phyloP scores from a whole-genome alignment of 2,113 vertebrate species.

The Miniopterus natalensis region DNA sequence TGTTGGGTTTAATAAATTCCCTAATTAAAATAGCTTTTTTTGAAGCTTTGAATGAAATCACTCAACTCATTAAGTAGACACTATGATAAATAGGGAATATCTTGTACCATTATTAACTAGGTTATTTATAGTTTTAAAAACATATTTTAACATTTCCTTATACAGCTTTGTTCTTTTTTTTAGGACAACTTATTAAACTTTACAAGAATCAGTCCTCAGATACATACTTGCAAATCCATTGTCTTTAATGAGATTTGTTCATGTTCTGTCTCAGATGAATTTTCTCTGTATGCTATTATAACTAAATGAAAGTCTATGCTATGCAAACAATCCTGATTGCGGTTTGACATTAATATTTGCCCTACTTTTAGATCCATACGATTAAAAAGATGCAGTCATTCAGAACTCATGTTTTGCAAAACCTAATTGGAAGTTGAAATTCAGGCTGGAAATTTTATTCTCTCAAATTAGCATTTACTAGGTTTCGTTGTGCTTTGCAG shows the following conservation, averaged over 20 bases:
- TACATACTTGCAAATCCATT: constrained; percentile 28
- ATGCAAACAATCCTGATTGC: constrained; percentile 54
- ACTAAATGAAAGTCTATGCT: constrained; percentile 61
- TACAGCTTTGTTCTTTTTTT: neutral
- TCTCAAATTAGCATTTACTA: constrained; percentile 60
- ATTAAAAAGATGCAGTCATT: constrained; percentile 61
- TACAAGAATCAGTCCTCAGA: neutral
- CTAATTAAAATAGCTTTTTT: neutral
- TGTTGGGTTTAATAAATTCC: neutral
- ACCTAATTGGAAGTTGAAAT: constrained; percentile 63
- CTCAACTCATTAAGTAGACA: neutral
- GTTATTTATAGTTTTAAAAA: neutral
- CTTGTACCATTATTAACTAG: neutral
- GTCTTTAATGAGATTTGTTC: constrained; percentile 57
- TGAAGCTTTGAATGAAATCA: neutral
- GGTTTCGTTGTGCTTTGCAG: constrained; percentile 55
- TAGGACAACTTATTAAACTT: neutral
- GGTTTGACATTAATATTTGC: constrained; percentile 68
- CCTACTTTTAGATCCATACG: constrained; percentile 54
- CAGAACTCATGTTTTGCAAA: constrained; percentile 52
- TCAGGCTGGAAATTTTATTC: constrained; percentile 31
- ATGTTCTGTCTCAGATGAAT: constrained; percentile 18
- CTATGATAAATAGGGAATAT: neutral
- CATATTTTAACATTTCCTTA: neutral
- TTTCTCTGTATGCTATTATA: constrained; percentile 36